Evolutionary conservation across 1,140 invertebrate species (phyloP).

Genomic region (Monochamus saltuarius): DNA sequence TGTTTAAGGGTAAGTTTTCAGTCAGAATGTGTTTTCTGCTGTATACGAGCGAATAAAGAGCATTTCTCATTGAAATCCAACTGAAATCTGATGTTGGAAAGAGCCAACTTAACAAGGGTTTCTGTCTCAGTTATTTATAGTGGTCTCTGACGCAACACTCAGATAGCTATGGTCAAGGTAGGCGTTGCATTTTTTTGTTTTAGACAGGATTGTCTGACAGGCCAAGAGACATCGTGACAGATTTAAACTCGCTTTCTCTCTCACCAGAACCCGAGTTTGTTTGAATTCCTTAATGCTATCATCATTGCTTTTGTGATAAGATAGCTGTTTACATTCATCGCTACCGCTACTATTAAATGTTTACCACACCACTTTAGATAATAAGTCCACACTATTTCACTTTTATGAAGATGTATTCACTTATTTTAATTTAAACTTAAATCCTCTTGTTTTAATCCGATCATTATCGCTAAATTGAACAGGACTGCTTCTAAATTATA

Average conservation of each 20-base stretch:
- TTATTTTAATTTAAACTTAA: conserved; percentile 7
- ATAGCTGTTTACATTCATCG: conserved; percentile 43
- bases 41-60: not conserved
- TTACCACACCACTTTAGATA: conserved; percentile 44
- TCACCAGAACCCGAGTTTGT: conserved; percentile 20
- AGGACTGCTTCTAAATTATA: too few relatives aligned
- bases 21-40: not conserved
- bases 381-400: conserved; percentile 21
- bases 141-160: conserved; percentile 46
- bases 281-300: conserved; percentile 42
- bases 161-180: conserved; percentile 48
- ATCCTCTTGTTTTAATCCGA: conserved; percentile 17
- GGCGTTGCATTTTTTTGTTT: conserved; percentile 43
- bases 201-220: conserved; percentile 38
- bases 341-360: conserved; percentile 41
- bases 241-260: conserved; percentile 33
- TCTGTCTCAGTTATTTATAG: conserved; percentile 48
- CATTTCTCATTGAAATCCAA: conserved; percentile 17
- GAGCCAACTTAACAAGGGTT: conserved; percentile 45
- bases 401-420: conserved; percentile 20
- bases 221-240: conserved; percentile 40
- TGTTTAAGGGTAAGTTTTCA: conserved; percentile 17
- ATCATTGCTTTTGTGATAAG: conserved; percentile 44
- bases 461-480: conserved; percentile 2
- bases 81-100: conserved; percentile 45